phyloP scores from a whole-genome alignment of 2,797 vertebrate genomes.

The Pitangus sulphuratus region DNA sequence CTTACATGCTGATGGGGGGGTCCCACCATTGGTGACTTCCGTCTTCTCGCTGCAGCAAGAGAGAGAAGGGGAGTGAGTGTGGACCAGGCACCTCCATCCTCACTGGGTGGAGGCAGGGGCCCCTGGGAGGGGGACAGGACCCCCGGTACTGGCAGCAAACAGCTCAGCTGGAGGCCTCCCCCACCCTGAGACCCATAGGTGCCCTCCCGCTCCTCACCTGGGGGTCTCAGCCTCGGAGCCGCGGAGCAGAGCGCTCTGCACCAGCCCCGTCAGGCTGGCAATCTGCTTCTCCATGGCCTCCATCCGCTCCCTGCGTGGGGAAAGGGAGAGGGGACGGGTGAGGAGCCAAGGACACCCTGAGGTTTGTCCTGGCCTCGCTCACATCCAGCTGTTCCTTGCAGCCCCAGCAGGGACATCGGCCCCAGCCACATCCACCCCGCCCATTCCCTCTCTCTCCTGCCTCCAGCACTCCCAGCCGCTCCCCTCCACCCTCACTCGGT shows the following conservation, averaged over 20 bases:
- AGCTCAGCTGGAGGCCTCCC: neutral
- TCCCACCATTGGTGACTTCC: constrained; percentile 91
- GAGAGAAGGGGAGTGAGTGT: constrained; percentile 73
- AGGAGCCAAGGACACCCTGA: fast-evolving
- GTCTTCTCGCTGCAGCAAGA: constrained; percentile 91
- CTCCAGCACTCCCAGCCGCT: fast-evolving
- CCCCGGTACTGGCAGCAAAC: neutral
- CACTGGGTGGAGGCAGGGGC: fast-evolving
- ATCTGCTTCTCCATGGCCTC: constrained; percentile 99
- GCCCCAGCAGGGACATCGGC: neutral
- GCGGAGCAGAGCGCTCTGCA: constrained; percentile 94
- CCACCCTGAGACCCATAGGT: fast-evolving
- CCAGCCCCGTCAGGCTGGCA: constrained; percentile 95
- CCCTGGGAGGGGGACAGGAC: neutral
- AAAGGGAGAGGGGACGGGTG: neutral
- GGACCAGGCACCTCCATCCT: neutral
- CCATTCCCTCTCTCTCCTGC: neutral
- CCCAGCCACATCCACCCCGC: neutral
- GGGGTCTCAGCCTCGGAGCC: constrained; percentile 91
- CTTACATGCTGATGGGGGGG: constrained; percentile 79
- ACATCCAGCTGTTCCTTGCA: fast-evolving
- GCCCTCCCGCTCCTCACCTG: constrained; percentile 53
- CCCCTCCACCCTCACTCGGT: neutral
- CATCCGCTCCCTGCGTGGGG: constrained; percentile 87
- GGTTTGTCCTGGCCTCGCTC: fast-evolving